Evolutionary conservation across 1,140 invertebrate genomes (phyloP).

Genomic region (Drosophila melanica): DNA sequence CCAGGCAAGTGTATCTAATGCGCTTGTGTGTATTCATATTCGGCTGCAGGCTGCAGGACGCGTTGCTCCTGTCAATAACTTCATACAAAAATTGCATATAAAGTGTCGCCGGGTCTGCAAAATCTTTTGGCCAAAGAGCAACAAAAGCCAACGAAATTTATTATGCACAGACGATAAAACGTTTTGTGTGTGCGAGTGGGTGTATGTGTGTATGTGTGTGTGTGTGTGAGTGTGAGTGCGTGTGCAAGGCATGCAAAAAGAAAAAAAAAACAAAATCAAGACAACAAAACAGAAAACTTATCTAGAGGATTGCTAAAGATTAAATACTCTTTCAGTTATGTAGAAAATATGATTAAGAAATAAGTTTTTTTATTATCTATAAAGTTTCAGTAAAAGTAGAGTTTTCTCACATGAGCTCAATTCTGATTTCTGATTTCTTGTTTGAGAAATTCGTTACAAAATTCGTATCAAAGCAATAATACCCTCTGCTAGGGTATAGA

Average conservation of each 20-base stretch:
- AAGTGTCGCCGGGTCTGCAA: conserved; percentile 14
- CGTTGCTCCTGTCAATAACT: conserved; percentile 66
- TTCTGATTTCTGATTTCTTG: too few relatives aligned
- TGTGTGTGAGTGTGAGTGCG: conserved; percentile 22
- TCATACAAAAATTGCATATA: conserved; percentile 41
- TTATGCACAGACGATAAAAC: conserved; percentile 80
- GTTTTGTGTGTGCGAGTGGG: conserved; percentile 54
- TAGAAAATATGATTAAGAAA: too few relatives aligned
- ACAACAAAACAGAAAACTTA: neutral
- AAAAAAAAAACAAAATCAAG: neutral
- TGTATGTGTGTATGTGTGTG: too few relatives aligned
- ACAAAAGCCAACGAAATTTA: conserved; percentile 63
- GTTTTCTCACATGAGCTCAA: too few relatives aligned
- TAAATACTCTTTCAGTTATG: neutral
- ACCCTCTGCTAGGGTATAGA: neutral
- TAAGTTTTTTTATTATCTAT: too few relatives aligned
- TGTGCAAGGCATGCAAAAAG: conserved; percentile 11
- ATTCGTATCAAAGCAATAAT: neutral
- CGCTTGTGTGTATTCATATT: neutral
- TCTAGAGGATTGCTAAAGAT: neutral
- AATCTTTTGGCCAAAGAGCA: conserved; percentile 39
- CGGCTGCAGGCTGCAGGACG: conserved; percentile 8
- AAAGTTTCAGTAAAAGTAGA: too few relatives aligned
- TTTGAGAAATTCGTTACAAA: too few relatives aligned
- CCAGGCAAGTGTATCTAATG: conserved; percentile 74